Conservation (phyloP, 2,888 invertebrate genomes). For the Plagiodera versicolora region DNA sequence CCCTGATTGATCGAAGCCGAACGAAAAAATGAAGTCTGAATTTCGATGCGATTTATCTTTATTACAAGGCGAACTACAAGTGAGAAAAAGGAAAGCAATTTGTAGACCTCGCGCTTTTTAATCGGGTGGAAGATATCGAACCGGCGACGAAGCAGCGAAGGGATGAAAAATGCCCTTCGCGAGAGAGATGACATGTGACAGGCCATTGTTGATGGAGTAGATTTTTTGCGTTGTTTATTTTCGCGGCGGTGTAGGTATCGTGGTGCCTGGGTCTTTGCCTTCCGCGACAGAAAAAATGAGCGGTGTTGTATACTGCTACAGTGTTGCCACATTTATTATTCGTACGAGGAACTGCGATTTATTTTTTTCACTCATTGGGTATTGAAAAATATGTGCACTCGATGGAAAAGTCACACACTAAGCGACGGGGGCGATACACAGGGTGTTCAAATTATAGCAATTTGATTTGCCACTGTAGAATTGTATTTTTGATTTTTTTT, state of each 20-base stretch:
- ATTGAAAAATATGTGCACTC: no score
- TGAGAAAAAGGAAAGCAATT: constrained; percentile 37
- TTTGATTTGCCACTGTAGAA: no score
- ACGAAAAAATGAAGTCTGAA: constrained; percentile 45
- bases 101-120: constrained; percentile 32
- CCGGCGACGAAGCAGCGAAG: constrained; percentile 1
- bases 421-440: no score
- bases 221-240: neutral
- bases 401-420: no score
- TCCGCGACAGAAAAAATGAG: no score
- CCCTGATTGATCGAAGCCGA: constrained; percentile 45
- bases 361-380: no score
- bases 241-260: neutral
- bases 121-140: constrained; percentile 15
- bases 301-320: no score
- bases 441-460: no score
- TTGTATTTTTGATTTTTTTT: no score
- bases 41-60: constrained; percentile 43
- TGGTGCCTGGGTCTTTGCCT: no score
- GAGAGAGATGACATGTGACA: neutral
- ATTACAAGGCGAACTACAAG: constrained; percentile 39
- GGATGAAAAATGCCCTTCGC: neutral
- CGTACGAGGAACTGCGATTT: no score
- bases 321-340: no score
- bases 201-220: neutral